These are phyloP conservation scores for Luehdorfia chinensis DNA, from an alignment of 1,140 invertebrate genomes.

Conservation along the genomic window DNA sequence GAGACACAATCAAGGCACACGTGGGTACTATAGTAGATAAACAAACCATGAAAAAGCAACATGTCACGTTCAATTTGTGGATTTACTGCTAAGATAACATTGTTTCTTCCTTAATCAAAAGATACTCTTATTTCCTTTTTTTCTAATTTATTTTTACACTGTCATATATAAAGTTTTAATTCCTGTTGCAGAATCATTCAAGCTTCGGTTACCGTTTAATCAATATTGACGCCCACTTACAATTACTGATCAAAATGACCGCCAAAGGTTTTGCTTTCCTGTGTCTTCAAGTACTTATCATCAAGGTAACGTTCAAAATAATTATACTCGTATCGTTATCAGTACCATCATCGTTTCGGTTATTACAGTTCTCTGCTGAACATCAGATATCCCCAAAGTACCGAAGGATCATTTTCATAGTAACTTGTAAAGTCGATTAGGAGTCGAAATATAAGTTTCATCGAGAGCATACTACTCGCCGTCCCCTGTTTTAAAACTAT, in stretches of 20 bases:
- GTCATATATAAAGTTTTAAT: neutral
- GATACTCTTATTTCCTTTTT: neutral
- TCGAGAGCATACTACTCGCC: too few species aligned
- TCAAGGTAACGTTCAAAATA: neutral
- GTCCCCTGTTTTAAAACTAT: too few species aligned
- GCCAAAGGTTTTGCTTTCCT: neutral
- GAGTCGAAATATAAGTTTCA: too few species aligned
- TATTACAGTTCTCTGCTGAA: too few species aligned
- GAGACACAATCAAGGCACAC: neutral
- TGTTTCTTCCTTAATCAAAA: constrained; percentile 1
- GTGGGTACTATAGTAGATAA: too few species aligned
- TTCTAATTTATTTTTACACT: neutral
- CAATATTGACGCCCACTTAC: too few species aligned
- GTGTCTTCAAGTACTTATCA: neutral
- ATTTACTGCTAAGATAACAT: neutral
- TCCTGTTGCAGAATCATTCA: neutral
- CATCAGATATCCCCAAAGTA: too few species aligned
- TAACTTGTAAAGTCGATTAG: too few species aligned
- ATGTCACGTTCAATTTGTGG: constrained; percentile 5
- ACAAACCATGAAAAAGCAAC: neutral
- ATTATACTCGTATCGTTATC: too few species aligned
- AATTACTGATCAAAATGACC: neutral
- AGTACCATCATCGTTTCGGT: too few species aligned
- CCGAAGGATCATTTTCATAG: too few species aligned
- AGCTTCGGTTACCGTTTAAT: neutral